phyloP scores from a whole-genome alignment of 2,797 vertebrate species.

The Tenualosa thibaudeaui region DNA sequence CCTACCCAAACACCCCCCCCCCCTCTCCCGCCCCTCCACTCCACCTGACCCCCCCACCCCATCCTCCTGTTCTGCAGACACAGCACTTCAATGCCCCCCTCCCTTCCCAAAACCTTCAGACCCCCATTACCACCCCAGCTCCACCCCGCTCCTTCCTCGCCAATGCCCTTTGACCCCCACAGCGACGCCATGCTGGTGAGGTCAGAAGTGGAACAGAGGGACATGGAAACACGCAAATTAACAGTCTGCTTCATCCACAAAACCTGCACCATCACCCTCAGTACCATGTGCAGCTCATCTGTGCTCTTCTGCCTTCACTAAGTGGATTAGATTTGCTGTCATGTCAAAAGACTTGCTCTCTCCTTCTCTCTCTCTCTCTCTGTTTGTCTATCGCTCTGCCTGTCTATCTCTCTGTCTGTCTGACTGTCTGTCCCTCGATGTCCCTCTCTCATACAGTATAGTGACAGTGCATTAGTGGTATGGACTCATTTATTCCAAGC shows the following conservation, averaged over 20 bases:
- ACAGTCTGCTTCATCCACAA: not conserved
- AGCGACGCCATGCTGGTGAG: not conserved
- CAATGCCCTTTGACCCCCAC: not conserved
- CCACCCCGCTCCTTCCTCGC: conserved; percentile 38
- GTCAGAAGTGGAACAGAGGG: not conserved
- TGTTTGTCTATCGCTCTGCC: not conserved
- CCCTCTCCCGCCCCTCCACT: no score
- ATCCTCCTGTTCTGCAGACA: conserved; percentile 6
- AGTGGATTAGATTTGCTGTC: conserved; percentile 5
- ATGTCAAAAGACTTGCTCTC: not conserved
- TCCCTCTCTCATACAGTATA: not conserved
- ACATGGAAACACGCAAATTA: not conserved
- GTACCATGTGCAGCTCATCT: not conserved
- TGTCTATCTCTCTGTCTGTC: not conserved
- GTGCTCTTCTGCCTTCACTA: not conserved
- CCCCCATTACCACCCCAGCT: conserved; percentile 34
- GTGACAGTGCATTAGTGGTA: not conserved
- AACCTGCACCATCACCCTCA: not conserved
- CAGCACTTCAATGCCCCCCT: not conserved
- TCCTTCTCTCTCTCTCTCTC: not conserved
- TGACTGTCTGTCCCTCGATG: not conserved
- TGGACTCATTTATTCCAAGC: not conserved
- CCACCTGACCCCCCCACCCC: not conserved
- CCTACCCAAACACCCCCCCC: not conserved
- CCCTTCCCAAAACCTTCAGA: not conserved